Conservation (phyloP, 1,140 invertebrate genomes). For the Chrysomallon squamiferum region DNA sequence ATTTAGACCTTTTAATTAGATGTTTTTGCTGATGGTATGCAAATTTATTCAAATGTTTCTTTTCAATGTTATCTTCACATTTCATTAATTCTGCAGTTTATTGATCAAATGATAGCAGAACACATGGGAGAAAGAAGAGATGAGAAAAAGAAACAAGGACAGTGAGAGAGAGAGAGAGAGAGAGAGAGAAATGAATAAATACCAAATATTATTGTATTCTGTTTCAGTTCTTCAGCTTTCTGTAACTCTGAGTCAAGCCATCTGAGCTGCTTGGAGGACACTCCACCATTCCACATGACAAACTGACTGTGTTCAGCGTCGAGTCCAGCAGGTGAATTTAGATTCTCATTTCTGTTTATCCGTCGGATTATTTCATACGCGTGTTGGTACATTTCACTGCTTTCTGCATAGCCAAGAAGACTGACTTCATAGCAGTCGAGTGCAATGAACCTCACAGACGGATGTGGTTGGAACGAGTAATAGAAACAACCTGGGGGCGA, state of each 20-base stretch:
- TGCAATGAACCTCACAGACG: conserved; percentile 48
- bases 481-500: conserved; percentile 26
- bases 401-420: conserved; percentile 44
- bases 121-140: no score
- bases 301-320: conserved; percentile 43
- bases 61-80: no score
- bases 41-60: no score
- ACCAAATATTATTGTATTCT: conserved; percentile 48
- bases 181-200: no score
- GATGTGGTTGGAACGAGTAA: conserved; percentile 48
- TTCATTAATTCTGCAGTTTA: no score
- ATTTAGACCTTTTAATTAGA: no score
- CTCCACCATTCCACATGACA: conserved; percentile 58
- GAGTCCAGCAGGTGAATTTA: conserved; percentile 49
- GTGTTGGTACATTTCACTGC: conserved; percentile 29
- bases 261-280: conserved; percentile 49
- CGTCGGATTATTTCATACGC: conserved; percentile 13
- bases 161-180: no score
- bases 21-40: no score
- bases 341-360: conserved; percentile 52
- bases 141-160: no score
- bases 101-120: no score
- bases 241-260: conserved; percentile 53
- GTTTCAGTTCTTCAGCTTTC: conserved; percentile 36
- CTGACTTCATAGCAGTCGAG: conserved; percentile 61